Evolutionary conservation across 2,888 invertebrate genomes (phyloP).

Genomic region (Heterodera filipjevi): DNA sequence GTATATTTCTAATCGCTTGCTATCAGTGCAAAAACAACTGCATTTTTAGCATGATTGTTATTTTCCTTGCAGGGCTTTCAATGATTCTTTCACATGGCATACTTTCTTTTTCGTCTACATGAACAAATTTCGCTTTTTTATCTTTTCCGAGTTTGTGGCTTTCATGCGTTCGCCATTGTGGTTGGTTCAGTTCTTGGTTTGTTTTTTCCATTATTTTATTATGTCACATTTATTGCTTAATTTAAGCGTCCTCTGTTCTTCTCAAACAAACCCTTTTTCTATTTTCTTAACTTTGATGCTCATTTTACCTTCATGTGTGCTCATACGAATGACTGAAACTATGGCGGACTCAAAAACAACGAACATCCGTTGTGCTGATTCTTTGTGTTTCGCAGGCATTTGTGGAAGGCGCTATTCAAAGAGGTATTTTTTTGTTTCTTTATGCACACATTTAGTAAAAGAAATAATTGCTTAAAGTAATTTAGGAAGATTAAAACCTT

Average conservation of each 20-base stretch:
- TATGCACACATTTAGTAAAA: too few species aligned
- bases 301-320: too few species aligned
- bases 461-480: too few species aligned
- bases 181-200: constrained; percentile 15
- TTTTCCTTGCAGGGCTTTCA: not conserved
- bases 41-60: not conserved
- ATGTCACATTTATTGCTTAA: not conserved
- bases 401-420: constrained; percentile 12
- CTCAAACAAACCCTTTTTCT: constrained; percentile 6
- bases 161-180: constrained; percentile 7
- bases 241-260: constrained; percentile 15
- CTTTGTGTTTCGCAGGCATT: constrained; percentile 11
- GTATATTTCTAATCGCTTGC: too few species aligned
- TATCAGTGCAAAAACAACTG: too few species aligned
- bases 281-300: constrained; percentile 12
- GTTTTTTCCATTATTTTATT: constrained; percentile 6
- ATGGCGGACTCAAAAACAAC: not conserved
- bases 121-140: not conserved
- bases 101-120: not conserved
- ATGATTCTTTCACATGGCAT: not conserved
- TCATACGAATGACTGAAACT: not conserved
- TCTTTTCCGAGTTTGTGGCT: not conserved
- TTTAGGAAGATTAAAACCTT: too few species aligned
- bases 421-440: not conserved
- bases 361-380: not conserved